Evolutionary conservation across 2,113 vertebrate species (phyloP).

Genomic region (Platichthys flesus): DNA sequence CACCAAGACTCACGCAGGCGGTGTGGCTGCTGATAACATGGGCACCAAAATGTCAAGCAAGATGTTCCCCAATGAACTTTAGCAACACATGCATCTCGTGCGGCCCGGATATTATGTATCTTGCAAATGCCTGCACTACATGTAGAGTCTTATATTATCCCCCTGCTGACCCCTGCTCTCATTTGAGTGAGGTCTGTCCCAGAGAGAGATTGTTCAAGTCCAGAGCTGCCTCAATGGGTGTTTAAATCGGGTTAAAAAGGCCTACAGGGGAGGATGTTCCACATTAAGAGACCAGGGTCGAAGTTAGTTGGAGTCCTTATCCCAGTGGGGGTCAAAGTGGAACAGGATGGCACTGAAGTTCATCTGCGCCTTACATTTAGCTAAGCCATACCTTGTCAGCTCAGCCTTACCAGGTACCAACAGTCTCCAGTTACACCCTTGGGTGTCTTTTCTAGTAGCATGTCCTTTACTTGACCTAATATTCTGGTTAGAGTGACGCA

Average conservation of each 20-base stretch:
- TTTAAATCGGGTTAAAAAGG: constrained; percentile 25
- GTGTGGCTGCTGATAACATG: too few relatives aligned
- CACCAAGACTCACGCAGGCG: too few relatives aligned
- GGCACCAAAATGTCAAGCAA: too few relatives aligned
- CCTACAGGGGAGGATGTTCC: constrained; percentile 60
- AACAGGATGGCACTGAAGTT: constrained; percentile 25
- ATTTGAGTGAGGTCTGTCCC: constrained; percentile 56
- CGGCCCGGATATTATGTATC: too few relatives aligned
- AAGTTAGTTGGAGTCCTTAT: constrained; percentile 55
- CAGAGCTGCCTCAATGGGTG: constrained; percentile 32
- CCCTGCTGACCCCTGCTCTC: constrained; percentile 21
- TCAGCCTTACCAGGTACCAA: constrained; percentile 32
- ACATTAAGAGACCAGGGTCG: constrained; percentile 55
- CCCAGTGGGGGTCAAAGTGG: constrained; percentile 44
- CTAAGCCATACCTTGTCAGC: constrained; percentile 42
- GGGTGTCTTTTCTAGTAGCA: constrained; percentile 29
- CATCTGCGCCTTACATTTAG: constrained; percentile 28
- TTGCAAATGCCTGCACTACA: too few relatives aligned
- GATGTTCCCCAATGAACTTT: too few relatives aligned
- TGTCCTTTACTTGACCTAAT: constrained; percentile 52
- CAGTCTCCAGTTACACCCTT: constrained; percentile 55
- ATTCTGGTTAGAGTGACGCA: neutral
- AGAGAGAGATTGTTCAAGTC: constrained; percentile 47
- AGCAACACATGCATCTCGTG: too few relatives aligned
- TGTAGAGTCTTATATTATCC: neutral